Evolutionary conservation across 2,113 vertebrate species (phyloP).

Genomic region (Grantiella picta): DNA sequence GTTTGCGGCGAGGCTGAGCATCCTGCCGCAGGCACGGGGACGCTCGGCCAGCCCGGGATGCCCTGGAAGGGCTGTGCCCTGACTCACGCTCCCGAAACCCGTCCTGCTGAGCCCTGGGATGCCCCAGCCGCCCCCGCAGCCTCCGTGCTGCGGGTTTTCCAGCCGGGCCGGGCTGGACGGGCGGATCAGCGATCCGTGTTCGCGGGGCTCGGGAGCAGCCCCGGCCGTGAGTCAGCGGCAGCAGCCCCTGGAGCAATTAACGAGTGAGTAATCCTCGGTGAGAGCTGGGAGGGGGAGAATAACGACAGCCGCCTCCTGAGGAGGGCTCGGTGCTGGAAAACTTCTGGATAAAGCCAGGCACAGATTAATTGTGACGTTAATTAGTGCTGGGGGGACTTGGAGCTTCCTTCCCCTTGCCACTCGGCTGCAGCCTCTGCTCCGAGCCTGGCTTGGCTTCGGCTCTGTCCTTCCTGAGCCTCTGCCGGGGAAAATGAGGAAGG

Average conservation of each 20-base stretch:
- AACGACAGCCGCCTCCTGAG: neutral
- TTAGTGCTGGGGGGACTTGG: neutral
- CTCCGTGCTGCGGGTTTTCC: rapidly evolving
- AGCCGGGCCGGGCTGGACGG: neutral
- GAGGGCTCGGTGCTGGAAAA: neutral
- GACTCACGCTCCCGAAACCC: neutral
- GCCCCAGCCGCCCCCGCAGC: neutral
- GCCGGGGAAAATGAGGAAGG: neutral
- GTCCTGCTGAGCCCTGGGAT: neutral
- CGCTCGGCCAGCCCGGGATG: neutral
- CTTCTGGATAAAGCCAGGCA: neutral
- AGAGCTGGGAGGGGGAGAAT: neutral
- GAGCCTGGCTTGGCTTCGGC: rapidly evolving
- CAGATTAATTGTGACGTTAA: neutral
- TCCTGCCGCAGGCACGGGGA: neutral
- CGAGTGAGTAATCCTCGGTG: conserved; percentile 5
- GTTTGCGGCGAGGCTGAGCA: neutral
- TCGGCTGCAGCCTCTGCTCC: neutral
- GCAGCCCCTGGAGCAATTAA: neutral
- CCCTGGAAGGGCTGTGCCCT: neutral
- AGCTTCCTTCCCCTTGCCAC: neutral
- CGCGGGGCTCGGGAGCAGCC: neutral
- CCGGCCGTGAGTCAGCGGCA: neutral
- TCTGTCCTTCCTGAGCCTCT: neutral
- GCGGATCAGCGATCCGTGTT: neutral